Evolutionary conservation across 2,113 vertebrate genomes (phyloP).

Genomic region (Alethe diademata): DNA sequence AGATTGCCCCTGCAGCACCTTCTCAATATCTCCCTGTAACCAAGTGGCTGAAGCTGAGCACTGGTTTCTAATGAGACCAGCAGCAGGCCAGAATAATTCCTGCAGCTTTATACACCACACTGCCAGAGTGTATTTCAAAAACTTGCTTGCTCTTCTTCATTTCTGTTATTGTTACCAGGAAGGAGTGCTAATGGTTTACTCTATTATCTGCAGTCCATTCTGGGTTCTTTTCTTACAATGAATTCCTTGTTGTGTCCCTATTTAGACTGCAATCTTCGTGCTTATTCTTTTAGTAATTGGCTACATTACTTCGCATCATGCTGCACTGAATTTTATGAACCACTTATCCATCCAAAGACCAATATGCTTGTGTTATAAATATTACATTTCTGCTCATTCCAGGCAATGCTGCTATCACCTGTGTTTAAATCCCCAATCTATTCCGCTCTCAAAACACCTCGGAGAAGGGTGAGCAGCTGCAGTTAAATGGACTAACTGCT

Average conservation of each 20-base stretch:
- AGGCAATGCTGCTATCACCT: conserved; percentile 36
- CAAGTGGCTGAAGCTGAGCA: not conserved
- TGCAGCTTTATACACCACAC: not conserved
- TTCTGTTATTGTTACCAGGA: conserved; percentile 5
- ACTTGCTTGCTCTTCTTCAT: not conserved
- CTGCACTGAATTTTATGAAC: conserved; percentile 53
- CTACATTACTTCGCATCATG: conserved; percentile 38
- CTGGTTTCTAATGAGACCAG: not conserved
- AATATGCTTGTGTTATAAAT: conserved; percentile 58
- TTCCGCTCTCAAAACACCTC: not conserved
- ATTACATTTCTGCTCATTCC: conserved; percentile 38
- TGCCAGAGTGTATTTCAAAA: conserved; percentile 11
- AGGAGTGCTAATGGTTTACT: conserved; percentile 35
- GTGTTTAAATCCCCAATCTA: conserved; percentile 53
- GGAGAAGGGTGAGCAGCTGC: not conserved
- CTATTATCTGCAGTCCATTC: conserved; percentile 19
- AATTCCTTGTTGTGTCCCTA: conserved; percentile 23
- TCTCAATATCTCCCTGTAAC: not conserved
- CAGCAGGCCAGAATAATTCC: conserved; percentile 13
- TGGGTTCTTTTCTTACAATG: not conserved
- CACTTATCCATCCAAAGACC: conserved; percentile 32
- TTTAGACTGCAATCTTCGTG: conserved; percentile 30
- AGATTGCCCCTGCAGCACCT: not conserved
- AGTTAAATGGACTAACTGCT: conserved; percentile 13
- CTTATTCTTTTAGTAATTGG: conserved; percentile 46